These are phyloP conservation scores for Platycheirus albimanus DNA, from an alignment of 2,888 invertebrate species.

Conservation along the genomic window DNA sequence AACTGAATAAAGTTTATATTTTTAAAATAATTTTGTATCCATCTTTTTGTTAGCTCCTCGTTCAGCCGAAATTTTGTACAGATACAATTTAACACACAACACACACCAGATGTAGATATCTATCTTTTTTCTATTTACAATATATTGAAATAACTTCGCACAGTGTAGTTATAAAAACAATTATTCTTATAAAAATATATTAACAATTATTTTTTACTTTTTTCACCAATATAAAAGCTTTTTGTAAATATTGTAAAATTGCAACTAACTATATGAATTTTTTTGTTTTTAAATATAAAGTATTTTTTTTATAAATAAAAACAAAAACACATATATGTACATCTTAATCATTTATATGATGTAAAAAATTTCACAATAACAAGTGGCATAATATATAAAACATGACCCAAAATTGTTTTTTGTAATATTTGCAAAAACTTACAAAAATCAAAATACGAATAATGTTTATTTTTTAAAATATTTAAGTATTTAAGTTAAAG, in stretches of 20 bases:
- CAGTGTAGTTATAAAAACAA: too few relatives aligned
- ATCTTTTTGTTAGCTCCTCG: background rate
- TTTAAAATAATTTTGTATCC: too few relatives aligned
- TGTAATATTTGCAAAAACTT: conserved; percentile 15
- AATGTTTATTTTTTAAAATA: background rate
- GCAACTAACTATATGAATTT: conserved; percentile 39
- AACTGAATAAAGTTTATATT: too few relatives aligned
- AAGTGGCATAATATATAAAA: conserved; percentile 4
- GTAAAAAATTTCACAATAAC: conserved; percentile 19
- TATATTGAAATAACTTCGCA: conserved; percentile 7
- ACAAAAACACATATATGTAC: conserved; percentile 28
- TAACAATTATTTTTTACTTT: conserved; percentile 52
- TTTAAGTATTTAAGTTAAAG: conserved; percentile 29
- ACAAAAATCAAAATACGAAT: too few relatives aligned
- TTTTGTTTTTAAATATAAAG: too few relatives aligned
- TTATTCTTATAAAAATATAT: conserved; percentile 22
- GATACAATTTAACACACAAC: conserved; percentile 26
- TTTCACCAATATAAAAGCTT: conserved; percentile 51
- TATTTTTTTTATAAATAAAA: conserved; percentile 19
- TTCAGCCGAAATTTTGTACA: conserved; percentile 51
- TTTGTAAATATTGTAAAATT: conserved; percentile 72
- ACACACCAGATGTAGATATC: conserved; percentile 53
- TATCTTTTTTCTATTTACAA: conserved; percentile 19
- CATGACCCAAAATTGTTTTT: conserved; percentile 8
- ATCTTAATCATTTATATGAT: conserved; percentile 41